phyloP scores from a whole-genome alignment of 2,113 vertebrate genomes.

The Charadrius vociferus region DNA sequence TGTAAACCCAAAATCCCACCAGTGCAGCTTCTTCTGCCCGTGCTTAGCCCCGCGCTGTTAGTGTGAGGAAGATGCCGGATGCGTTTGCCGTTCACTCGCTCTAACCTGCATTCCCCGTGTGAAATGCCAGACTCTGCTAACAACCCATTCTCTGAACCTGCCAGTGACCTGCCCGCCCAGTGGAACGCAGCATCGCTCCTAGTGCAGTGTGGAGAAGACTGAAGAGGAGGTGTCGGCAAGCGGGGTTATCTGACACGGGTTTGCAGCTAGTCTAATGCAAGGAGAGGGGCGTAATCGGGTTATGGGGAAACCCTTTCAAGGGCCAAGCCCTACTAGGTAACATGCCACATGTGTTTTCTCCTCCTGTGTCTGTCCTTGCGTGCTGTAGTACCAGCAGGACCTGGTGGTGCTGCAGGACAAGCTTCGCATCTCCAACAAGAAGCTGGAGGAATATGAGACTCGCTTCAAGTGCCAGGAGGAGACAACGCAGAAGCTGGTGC shows the following conservation, averaged over 20 bases:
- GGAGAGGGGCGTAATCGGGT: neutral
- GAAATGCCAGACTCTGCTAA: conserved; percentile 54
- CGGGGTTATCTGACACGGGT: conserved; percentile 11
- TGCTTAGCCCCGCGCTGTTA: neutral
- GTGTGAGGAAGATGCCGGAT: neutral
- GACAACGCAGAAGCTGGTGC: conserved; percentile 92
- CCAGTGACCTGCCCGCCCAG: conserved; percentile 30
- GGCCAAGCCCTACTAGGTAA: neutral
- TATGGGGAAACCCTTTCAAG: neutral
- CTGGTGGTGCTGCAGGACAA: conserved; percentile 94
- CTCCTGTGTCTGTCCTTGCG: conserved; percentile 43
- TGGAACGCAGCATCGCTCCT: neutral
- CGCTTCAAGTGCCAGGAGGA: conserved; percentile 96
- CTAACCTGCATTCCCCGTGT: conserved; percentile 34
- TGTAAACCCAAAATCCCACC: neutral
- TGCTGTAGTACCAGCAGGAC: conserved; percentile 89
- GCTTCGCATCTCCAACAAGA: conserved; percentile 91
- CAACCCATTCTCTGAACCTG: conserved; percentile 48
- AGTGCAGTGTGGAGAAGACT: neutral
- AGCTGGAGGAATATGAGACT: conserved; percentile 94
- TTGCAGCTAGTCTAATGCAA: conserved; percentile 5
- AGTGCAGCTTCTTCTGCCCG: neutral
- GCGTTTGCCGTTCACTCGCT: neutral
- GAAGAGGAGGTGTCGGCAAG: conserved; percentile 38
- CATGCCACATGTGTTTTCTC: conserved; percentile 10